Percentiles rank a stretch among this genome's conserved stretches.
Conservation (phyloP, 2,888 invertebrate genomes). For the Yponomeuta plumbellus region DNA sequence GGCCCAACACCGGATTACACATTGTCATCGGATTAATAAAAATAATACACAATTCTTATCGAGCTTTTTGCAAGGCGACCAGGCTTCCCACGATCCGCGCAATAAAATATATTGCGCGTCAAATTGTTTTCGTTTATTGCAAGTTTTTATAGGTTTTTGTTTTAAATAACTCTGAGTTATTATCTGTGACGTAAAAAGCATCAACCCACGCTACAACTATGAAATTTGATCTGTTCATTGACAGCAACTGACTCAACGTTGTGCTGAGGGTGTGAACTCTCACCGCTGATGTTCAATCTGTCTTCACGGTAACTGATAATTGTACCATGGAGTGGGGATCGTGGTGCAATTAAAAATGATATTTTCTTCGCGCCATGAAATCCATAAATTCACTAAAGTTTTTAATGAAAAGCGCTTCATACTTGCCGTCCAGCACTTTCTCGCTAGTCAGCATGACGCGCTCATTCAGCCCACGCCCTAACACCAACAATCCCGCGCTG, state of each 20-base stretch:
- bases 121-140: neutral
- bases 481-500: neutral
- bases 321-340: no score
- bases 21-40: constrained; percentile 14
- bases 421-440: neutral
- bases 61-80: neutral
- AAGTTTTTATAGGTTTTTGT: neutral
- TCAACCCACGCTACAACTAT: no score
- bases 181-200: no score
- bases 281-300: no score
- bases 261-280: no score
- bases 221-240: no score
- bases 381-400: no score
- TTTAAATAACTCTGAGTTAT: neutral
- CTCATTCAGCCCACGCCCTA: neutral
- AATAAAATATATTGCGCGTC: constrained; percentile 3
- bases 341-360: no score
- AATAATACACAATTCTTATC: constrained; percentile 4
- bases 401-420: neutral
- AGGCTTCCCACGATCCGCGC: neutral
- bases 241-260: no score
- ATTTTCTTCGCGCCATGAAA: no score
- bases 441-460: neutral
- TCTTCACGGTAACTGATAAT: no score
- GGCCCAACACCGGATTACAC: constrained; percentile 13